A percentile compares a stretch with the other conserved stretches of the same genome.
Conservation (phyloP, 2,888 invertebrate genomes). For the Tenthredo livida region DNA sequence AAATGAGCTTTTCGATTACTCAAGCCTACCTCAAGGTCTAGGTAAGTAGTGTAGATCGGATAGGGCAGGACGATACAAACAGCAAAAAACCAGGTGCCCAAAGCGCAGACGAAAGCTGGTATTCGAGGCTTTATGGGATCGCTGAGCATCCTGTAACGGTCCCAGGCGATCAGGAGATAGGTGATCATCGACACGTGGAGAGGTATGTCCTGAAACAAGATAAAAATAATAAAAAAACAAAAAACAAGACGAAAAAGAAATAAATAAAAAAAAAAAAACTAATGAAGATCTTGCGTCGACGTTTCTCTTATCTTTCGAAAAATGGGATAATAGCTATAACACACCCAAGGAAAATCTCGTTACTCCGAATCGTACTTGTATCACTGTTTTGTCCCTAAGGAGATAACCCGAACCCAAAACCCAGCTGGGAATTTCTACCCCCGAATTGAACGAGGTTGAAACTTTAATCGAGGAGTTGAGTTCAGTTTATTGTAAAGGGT, state of each 20-base stretch:
- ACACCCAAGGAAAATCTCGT: not conserved
- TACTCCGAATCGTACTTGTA: not conserved
- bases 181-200: slow-evolving; percentile 86
- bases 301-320: not conserved
- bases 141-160: slow-evolving; percentile 82
- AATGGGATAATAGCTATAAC: not conserved
- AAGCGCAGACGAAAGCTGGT: slow-evolving; percentile 84
- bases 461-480: not conserved
- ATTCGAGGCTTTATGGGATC: slow-evolving; percentile 84
- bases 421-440: not conserved
- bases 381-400: not conserved
- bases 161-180: slow-evolving; percentile 83
- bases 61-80: slow-evolving; percentile 87
- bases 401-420: not conserved
- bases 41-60: slow-evolving; percentile 86
- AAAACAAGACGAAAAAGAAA: too few relatives aligned
- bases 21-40: slow-evolving; percentile 84
- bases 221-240: too few relatives aligned
- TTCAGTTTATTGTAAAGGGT: not conserved
- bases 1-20: not conserved
- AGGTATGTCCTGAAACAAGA: slow-evolving; percentile 84
- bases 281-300: not conserved
- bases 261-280: not conserved
- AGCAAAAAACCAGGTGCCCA: slow-evolving; percentile 86
- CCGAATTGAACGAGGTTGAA: not conserved